Conservation (phyloP, 2,113 vertebrate genomes). For the Ictidomys tridecemlineatus region DNA sequence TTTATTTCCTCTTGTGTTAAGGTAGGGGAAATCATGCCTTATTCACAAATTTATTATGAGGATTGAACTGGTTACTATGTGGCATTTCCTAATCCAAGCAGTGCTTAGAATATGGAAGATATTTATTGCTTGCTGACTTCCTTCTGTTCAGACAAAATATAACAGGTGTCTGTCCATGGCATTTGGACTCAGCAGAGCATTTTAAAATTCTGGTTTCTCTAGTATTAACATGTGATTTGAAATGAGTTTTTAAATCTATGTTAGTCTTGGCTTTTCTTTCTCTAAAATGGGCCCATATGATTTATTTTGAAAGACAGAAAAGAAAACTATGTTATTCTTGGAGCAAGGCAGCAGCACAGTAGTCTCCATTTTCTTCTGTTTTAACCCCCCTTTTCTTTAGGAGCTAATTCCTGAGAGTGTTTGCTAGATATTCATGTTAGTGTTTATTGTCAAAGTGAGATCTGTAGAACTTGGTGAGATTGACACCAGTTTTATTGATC, state of each 20-base stretch:
- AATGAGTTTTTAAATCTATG: background rate
- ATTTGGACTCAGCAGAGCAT: conserved; percentile 6
- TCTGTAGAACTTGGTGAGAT: background rate
- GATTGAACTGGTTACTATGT: background rate
- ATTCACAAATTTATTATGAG: background rate
- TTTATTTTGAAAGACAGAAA: background rate
- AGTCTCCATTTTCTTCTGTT: background rate
- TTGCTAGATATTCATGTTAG: background rate
- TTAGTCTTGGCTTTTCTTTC: conserved; percentile 5
- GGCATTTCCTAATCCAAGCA: too few relatives aligned
- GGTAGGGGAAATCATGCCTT: background rate
- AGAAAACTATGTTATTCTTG: background rate
- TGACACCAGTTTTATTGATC: background rate
- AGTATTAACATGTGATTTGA: background rate
- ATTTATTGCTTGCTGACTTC: background rate
- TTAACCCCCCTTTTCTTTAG: background rate
- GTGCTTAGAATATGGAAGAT: too few relatives aligned
- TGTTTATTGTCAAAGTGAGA: background rate
- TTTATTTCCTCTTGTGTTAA: background rate
- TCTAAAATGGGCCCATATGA: conserved; percentile 1
- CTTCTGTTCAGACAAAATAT: background rate
- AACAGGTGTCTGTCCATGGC: background rate
- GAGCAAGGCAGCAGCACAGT: background rate
- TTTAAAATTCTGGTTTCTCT: background rate
- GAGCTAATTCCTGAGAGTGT: background rate